Conservation (phyloP, 2,888 invertebrate genomes). For the Gnatocerus cornutus region DNA sequence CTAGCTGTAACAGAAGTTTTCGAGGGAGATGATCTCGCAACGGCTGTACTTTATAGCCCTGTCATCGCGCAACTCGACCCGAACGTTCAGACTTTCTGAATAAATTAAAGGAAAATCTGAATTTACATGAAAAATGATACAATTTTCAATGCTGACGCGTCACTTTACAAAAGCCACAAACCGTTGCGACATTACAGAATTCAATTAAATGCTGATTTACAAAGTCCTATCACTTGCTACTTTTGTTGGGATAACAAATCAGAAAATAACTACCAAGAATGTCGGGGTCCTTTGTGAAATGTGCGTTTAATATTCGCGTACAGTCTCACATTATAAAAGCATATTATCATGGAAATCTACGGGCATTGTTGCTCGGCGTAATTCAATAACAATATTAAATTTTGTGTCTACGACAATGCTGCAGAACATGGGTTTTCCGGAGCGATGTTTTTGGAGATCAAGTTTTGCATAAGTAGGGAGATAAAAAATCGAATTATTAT, state of each 20-base stretch:
- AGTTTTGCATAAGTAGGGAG: too few relatives aligned
- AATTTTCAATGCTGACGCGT: constrained; percentile 40
- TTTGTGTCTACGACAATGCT: not conserved
- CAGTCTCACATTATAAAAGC: constrained; percentile 4
- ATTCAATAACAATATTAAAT: constrained; percentile 5
- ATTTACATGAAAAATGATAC: constrained; percentile 49
- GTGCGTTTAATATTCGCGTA: not conserved
- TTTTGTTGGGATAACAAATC: too few relatives aligned
- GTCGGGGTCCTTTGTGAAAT: not conserved
- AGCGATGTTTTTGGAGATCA: not conserved
- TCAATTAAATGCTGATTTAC: constrained; percentile 5
- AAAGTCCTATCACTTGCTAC: too few relatives aligned
- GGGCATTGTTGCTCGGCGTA: not conserved
- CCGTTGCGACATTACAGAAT: constrained; percentile 16
- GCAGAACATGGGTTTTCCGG: not conserved
- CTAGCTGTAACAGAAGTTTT: constrained; percentile 43
- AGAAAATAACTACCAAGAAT: too few relatives aligned
- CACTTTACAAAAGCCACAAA: constrained; percentile 14
- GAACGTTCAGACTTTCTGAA: constrained; percentile 45
- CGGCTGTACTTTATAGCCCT: constrained; percentile 47
- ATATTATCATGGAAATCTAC: not conserved
- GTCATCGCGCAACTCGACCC: constrained; percentile 42
- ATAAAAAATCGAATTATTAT: too few relatives aligned
- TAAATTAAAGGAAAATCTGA: constrained; percentile 46
- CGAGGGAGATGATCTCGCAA: constrained; percentile 43